Evolutionary conservation across 2,888 invertebrate species (phyloP), one percentile per base, ranked within the genome.

Genomic region (Amaurobius ferox): DNA sequence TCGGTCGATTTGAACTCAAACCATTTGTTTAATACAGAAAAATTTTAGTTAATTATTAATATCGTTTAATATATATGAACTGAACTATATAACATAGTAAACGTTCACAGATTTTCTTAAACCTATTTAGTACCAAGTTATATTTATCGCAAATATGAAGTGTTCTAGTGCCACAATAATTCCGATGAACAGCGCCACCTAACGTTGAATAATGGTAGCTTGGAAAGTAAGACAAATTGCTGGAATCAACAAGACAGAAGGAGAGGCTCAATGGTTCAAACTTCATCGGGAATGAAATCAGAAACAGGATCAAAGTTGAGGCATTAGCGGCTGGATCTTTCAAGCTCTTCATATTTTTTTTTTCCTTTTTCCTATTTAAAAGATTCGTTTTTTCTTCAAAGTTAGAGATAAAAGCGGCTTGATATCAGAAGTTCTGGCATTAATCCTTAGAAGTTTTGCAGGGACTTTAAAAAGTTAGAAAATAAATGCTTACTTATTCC

Each of bases 261-360:
- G 55, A 55, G n/a, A 23, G 23, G 9, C 39, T 39, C 67, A 30
- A 66, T 19, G 23, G 9, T 67, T 39, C 67, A 30, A 66, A 83
- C 83, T 77, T 77, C 77, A 83, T 85, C 83, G 78, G 39, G 72
- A 78, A 66, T 66, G 71, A 77, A 77, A 83, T 76, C 76, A 71
- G 71, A 68, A 77, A 67, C 64, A 28, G 72, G 77, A 77, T 80
- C 67, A 64, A 28, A 55, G 13, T n/a, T 30, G 32, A 28, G 9
- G 35, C 26, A 40, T 66, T 66, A 71, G 19, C 40, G 79, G 1
- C 6, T 28, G 35, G 5, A 23, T 29, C 9, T 39, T 67, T 67
- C n/a, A 35, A 35, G 13, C 1, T 35, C n/a, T 23, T 35, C 13
- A 23, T 13, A n/a, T 6, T 28, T 28, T 44, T 28, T 70, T 68